Base-by-base conservation (phyloP, 2,888 invertebrate species). In the Erebia palarica region DNA sequence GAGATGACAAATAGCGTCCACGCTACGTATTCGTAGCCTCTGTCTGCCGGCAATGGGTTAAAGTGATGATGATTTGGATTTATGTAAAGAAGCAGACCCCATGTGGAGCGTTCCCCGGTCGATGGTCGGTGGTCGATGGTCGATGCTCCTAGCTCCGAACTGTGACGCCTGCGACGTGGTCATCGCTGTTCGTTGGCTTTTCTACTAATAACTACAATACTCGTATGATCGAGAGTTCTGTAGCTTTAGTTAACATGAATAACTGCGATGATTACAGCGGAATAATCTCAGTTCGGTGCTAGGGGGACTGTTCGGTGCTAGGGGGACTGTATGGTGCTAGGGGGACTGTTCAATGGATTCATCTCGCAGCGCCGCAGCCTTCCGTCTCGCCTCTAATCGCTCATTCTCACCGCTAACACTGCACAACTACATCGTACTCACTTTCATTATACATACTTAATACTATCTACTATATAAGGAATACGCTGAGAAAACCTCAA, bases 341-440 rank as follows among this genome's bases (percentile, higher is more conserved):
- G n/a, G n/a, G 57, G 9, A 0, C 10, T 3, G 11, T 21, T 10
- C 9, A 1, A 16, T 21, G 21, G 1, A 13, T 5, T 58, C 13
- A 21, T 13, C 21, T 1, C n/a, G 61, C 53, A 27, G 16, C 53
- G 21, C 63, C 66, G 44, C 72, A 72, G 71, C 69, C 65, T 71
- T 47, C 71, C 63, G 71, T 73, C 73, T 69, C 71, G 71, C 73
- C 55, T 51, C 68, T 70, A 65, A 61, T 47, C 27, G 57, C 61
- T 49, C 51, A 57, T 21, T 9, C 7, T 21, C 57, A 7, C 27
- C 27, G 13, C 57, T 27, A 58, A 58, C 55, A 18, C 57, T 55
- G 27, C 27, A 27, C 57, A 21, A 27, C 57, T 57, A 57, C 57
- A 58, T 58, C 13, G 13, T 13, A 11, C 13, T 11, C 57, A 57